Evolutionary conservation across 2,797 vertebrate genomes (phyloP), one percentile per base, ranked within the genome.

Genomic region (Chaetodon trifasciatus): DNA sequence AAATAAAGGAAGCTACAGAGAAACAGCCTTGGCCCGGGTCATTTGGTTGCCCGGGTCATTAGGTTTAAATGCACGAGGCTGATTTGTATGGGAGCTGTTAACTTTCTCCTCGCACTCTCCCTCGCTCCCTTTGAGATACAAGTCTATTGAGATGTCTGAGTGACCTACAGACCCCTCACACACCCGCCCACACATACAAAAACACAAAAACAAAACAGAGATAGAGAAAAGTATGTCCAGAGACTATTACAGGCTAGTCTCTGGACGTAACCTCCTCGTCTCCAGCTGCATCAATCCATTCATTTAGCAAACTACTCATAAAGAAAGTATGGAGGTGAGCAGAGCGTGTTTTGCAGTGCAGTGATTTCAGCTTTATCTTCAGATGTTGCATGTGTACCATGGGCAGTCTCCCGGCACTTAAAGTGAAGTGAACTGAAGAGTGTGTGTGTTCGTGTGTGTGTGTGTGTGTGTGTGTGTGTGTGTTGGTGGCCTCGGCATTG

Each of bases 401-500:
- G 13, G 39, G 19, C 50, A 44, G 61, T 60, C 44, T 37, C 8
- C 1, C 21, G 65, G 52, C 40, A 50, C 42, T 75, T 55, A n/a
- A 40, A 70, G 52, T 23, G 17, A 73, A 42, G 35, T 40, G 47
- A 57, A 65, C 28, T 40, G 42, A 39, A 52, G 57, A 46, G 44
- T 62, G 16, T 12, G 8, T 74, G 64, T 57, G 65, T 55, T 32
- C 28, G 32, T 79, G 46, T n/a, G 32, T 80, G 62, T 52, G 47
- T 82, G 53, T 53, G 32, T 80, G 62, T 52, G 47, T 82, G 53
- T 53, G 24, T 68, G 66, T 75, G 84, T 81, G 77, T 86, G 66
- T 91, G 81, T 87, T 62, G 77, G 76, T 83, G 78, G 79, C 84
- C 84, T 90, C 77, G 65, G 82, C 88, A 90, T 82, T 92, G 92